A percentile compares a stretch with the other conserved stretches of the same genome.
These are phyloP conservation scores for Astyanax mexicanus DNA, from an alignment of 2,797 vertebrate genomes.

Conservation along the genomic window DNA sequence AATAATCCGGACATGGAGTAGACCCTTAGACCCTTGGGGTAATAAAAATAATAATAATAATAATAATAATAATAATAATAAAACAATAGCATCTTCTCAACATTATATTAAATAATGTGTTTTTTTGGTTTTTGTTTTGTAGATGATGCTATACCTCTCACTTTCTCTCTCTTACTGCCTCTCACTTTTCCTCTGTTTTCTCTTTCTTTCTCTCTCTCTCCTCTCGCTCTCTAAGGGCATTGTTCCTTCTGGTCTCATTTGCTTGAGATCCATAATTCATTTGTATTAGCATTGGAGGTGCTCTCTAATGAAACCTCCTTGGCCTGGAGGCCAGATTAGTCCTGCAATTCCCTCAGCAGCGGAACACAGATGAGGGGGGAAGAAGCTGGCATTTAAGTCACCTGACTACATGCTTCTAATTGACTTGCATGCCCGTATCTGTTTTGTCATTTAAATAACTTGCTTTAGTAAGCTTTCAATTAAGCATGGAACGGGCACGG, in stretches of 20 bases:
- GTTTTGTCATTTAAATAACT: slow-evolving; percentile 85
- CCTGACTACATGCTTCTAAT: slow-evolving; percentile 41
- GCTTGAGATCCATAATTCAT: slow-evolving; percentile 61
- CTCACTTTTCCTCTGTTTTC: slow-evolving; percentile 28
- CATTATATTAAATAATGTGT: slow-evolving; percentile 14
- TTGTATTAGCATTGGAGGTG: slow-evolving; percentile 54
- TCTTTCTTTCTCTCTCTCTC: background rate
- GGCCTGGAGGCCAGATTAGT: slow-evolving; percentile 49
- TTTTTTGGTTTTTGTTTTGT: no score
- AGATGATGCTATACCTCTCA: slow-evolving; percentile 5
- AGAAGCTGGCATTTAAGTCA: slow-evolving; percentile 45
- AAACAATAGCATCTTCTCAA: slow-evolving; percentile 20
- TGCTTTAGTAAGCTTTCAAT: slow-evolving; percentile 84
- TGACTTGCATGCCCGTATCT: slow-evolving; percentile 69
- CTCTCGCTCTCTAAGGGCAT: slow-evolving; percentile 41
- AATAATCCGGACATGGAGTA: slow-evolving; percentile 10
- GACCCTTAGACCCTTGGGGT: background rate
- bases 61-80: slow-evolving; percentile 6
- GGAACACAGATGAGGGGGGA: slow-evolving; percentile 39
- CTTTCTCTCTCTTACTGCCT: slow-evolving; percentile 1
- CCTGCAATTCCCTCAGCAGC: slow-evolving; percentile 11
- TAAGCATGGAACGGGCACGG: slow-evolving; percentile 77
- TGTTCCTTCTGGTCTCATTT: slow-evolving; percentile 54
- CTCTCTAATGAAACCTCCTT: slow-evolving; percentile 55
- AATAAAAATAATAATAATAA: slow-evolving; percentile 7